Evolutionary conservation across 2,113 vertebrate species (phyloP).

Genomic region (Phodopus roborovskii): DNA sequence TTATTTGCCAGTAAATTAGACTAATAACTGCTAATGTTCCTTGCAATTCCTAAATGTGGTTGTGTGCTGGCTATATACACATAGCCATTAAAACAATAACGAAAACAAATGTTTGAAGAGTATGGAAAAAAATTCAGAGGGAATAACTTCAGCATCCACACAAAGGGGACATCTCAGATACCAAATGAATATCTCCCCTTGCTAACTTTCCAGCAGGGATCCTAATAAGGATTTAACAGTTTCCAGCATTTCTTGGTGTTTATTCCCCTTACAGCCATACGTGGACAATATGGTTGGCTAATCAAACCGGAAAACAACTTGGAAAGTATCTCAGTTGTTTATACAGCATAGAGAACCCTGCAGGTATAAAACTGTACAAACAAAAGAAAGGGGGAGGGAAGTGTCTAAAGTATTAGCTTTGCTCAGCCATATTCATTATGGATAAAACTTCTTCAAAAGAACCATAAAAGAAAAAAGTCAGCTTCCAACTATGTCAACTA

Average conservation of each 20-base stretch:
- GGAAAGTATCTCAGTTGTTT: slow-evolving; percentile 26
- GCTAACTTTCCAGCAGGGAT: not conserved
- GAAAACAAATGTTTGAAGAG: not conserved
- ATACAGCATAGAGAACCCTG: not conserved
- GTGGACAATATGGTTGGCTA: not conserved
- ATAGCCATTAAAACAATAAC: not conserved
- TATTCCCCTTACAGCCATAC: too few species aligned
- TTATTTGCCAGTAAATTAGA: not conserved
- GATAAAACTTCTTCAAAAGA: slow-evolving; percentile 50
- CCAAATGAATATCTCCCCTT: not conserved
- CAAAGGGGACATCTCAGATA: not conserved
- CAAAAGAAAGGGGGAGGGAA: not conserved
- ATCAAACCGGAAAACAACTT: slow-evolving; percentile 32
- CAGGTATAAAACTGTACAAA: not conserved
- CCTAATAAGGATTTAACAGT: not conserved
- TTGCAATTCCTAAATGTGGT: not conserved
- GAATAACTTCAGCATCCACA: not conserved
- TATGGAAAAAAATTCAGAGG: not conserved
- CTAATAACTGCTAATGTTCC: not conserved
- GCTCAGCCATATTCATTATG: not conserved
- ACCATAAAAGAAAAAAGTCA: not conserved
- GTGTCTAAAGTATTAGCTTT: slow-evolving; percentile 3
- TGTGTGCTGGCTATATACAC: not conserved
- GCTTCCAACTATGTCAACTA: slow-evolving; percentile 23
- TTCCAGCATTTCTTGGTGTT: not conserved